Percentiles rank a stretch among this genome's conserved stretches.
Conservation (phyloP, 2,113 vertebrate genomes). For the Vulpes lagopus region DNA sequence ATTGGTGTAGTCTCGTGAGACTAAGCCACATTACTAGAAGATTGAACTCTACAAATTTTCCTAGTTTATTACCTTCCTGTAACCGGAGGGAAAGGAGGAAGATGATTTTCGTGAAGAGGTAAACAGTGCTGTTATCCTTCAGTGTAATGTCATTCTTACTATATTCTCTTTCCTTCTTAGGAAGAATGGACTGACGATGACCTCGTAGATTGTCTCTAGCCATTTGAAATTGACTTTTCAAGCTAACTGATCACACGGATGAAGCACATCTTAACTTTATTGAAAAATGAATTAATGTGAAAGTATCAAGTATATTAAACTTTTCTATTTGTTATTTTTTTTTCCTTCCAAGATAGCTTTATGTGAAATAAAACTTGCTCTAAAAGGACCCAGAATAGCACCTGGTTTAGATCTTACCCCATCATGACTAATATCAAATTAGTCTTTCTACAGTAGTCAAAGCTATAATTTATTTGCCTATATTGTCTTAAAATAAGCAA, state of each 20-base stretch:
- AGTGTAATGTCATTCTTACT: conserved; percentile 28
- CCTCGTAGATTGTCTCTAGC: conserved; percentile 79
- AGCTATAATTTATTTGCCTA: background rate
- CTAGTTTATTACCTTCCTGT: background rate
- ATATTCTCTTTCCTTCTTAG: conserved; percentile 78
- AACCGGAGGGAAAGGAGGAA: background rate
- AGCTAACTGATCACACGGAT: conserved; percentile 3
- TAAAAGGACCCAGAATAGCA: conserved; percentile 25
- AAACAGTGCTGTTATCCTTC: background rate
- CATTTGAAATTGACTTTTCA: conserved; percentile 39
- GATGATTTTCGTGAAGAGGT: background rate
- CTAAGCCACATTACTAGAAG: background rate
- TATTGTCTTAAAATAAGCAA: conserved; percentile 10
- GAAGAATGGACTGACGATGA: conserved; percentile 97
- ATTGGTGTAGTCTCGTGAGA: background rate
- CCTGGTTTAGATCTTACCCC: background rate
- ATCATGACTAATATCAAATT: background rate
- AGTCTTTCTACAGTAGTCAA: background rate
- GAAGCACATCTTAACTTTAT: conserved; percentile 55
- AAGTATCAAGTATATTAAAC: conserved; percentile 64
- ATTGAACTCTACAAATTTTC: background rate
- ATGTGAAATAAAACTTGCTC: conserved; percentile 52
- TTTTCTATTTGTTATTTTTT: conserved; percentile 51
- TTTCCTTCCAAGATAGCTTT: conserved; percentile 38
- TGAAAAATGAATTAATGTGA: conserved; percentile 38